Percentiles rank a stretch among this genome's conserved stretches.
Conservation (phyloP, 2,888 invertebrate genomes). For the Gortyna flavago region DNA sequence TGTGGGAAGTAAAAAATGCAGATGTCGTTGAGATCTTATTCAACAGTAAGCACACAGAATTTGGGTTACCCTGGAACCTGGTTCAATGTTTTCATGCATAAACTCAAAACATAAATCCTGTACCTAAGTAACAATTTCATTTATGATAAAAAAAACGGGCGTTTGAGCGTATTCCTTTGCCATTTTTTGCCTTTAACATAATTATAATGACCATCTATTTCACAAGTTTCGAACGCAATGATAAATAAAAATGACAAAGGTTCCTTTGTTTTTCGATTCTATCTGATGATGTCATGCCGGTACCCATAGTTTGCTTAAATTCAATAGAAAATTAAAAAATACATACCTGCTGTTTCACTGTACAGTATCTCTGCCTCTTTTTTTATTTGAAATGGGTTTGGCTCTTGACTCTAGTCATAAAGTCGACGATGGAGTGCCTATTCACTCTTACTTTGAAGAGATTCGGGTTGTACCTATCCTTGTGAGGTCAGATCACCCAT, state of each 20-base stretch:
- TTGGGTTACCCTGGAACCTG: background rate
- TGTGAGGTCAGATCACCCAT: background rate
- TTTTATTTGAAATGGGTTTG: too few species aligned
- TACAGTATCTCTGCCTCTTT: constrained; percentile 31
- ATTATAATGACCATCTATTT: constrained; percentile 28
- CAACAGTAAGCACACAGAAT: background rate
- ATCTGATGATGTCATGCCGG: constrained; percentile 66
- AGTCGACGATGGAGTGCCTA: too few species aligned
- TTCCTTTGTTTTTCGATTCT: constrained; percentile 69
- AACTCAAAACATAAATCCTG: background rate
- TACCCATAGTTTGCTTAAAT: constrained; percentile 43
- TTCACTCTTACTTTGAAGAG: too few species aligned
- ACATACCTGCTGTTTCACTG: constrained; percentile 16
- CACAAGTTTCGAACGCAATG: constrained; percentile 55
- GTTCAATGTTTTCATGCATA: background rate
- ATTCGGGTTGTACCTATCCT: too few species aligned
- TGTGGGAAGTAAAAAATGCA: background rate
- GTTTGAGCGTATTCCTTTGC: constrained; percentile 1
- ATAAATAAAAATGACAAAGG: constrained; percentile 65
- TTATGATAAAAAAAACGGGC: background rate
- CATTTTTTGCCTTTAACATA: constrained; percentile 1
- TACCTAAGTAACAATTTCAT: background rate
- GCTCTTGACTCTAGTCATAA: too few species aligned
- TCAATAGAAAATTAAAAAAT: constrained; percentile 38
- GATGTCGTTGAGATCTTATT: background rate